Percentiles rank a stretch among this genome's conserved stretches.
These are phyloP conservation scores for Noctua fimbriata DNA, from an alignment of 2,888 invertebrate genomes.

Conservation along the genomic window DNA sequence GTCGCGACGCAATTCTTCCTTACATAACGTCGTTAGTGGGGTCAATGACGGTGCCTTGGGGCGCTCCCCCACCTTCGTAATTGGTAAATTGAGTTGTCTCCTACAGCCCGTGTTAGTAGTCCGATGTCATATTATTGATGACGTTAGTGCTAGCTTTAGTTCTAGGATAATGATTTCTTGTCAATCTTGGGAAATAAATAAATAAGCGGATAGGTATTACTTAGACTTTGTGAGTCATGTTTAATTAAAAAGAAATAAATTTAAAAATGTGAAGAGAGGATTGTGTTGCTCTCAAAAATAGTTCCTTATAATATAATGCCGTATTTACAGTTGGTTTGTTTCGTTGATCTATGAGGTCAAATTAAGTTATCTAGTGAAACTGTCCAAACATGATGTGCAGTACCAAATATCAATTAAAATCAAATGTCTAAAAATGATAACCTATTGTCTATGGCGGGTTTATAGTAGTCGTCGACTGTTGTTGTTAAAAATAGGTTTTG, in stretches of 20 bases:
- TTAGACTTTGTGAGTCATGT: background rate
- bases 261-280: no score
- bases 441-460: no score
- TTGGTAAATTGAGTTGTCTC: slow-evolving; percentile 83
- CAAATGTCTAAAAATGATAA: no score
- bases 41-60: slow-evolving; percentile 66
- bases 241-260: background rate
- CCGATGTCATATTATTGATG: slow-evolving; percentile 81
- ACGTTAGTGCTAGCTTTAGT: slow-evolving; percentile 70
- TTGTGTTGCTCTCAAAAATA: no score
- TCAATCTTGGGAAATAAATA: background rate
- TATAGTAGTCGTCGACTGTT: no score
- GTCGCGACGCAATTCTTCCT: slow-evolving; percentile 77
- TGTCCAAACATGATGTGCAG: no score
- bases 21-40: slow-evolving; percentile 76
- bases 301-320: no score
- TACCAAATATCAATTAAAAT: no score
- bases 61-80: slow-evolving; percentile 75
- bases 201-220: background rate
- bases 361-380: no score
- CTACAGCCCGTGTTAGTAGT: slow-evolving; percentile 75
- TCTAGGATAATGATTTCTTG: slow-evolving; percentile 32
- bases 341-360: no score
- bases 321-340: no score
- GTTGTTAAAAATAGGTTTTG: no score